Evolutionary conservation across 2,113 vertebrate genomes (phyloP).

Genomic region (Barnardius zonarius): DNA sequence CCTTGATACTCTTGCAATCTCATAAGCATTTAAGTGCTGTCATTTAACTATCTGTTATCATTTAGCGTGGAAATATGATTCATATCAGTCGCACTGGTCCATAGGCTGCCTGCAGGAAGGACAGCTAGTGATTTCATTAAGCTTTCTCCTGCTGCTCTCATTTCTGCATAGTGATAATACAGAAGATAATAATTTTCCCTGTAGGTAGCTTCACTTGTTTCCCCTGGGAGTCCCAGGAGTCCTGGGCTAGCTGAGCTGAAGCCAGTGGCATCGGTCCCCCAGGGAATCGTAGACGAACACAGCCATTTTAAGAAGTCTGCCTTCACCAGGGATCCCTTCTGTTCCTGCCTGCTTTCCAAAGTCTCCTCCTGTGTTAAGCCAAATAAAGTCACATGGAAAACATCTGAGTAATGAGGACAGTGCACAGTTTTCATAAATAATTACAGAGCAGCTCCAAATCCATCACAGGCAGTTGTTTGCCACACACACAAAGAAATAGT

Average conservation of each 20-base stretch:
- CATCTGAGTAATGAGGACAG: constrained; percentile 56
- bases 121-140: not conserved
- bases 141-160: not conserved
- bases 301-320: not conserved
- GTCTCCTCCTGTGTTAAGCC: constrained; percentile 3
- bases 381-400: constrained; percentile 33
- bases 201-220: not conserved
- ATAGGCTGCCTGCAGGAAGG: not conserved
- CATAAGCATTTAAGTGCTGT: not conserved
- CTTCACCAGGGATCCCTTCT: not conserved
- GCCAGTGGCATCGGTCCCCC: not conserved
- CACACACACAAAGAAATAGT: not conserved
- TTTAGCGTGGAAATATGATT: not conserved
- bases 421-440: constrained; percentile 56
- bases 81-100: not conserved
- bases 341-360: not conserved
- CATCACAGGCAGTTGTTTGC: constrained; percentile 12
- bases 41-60: not conserved
- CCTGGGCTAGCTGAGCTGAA: not conserved
- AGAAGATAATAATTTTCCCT: not conserved
- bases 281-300: rapidly evolving
- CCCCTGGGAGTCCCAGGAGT: not conserved
- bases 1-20: not conserved
- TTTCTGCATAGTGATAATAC: not conserved
- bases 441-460: constrained; percentile 48